These are phyloP conservation scores for Formica exsecta DNA, from an alignment of 1,140 invertebrate genomes.

Conservation along the genomic window DNA sequence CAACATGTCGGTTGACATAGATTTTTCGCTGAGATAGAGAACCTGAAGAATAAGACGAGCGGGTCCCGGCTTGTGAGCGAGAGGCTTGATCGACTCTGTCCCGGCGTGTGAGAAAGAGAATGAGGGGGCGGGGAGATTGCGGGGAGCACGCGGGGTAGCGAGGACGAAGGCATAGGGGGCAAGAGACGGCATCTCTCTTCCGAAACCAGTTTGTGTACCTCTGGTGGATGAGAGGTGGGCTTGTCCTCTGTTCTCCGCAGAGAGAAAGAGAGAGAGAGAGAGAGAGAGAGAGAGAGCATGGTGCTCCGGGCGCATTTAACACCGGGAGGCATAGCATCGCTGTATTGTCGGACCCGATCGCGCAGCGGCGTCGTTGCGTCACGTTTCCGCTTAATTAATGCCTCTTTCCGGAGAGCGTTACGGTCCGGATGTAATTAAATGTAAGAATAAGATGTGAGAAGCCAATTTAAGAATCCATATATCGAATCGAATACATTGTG, in stretches of 20 bases:
- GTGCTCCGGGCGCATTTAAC: conserved; percentile 73
- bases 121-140: conserved; percentile 15
- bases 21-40: conserved; percentile 82
- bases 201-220: conserved; percentile 79
- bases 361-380: conserved; percentile 44
- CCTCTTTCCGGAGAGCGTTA: conserved; percentile 53
- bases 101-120: conserved; percentile 67
- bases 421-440: conserved; percentile 30
- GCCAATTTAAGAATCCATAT: conserved; percentile 4
- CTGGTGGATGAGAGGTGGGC: conserved; percentile 40
- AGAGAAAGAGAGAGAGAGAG: conserved; percentile 45
- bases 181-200: conserved; percentile 59
- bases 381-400: conserved; percentile 71
- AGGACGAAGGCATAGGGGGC: conserved; percentile 46
- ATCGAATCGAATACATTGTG: neutral
- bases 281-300: conserved; percentile 51
- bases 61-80: conserved; percentile 43
- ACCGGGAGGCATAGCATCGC: conserved; percentile 66
- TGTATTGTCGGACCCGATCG: conserved; percentile 63
- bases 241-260: conserved; percentile 43
- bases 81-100: conserved; percentile 76
- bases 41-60: conserved; percentile 78
- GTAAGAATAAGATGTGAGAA: conserved; percentile 12
- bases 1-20: conserved; percentile 83
- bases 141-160: neutral